Conservation (phyloP, 2,113 vertebrate genomes). For the Tragelaphus imberbis region DNA sequence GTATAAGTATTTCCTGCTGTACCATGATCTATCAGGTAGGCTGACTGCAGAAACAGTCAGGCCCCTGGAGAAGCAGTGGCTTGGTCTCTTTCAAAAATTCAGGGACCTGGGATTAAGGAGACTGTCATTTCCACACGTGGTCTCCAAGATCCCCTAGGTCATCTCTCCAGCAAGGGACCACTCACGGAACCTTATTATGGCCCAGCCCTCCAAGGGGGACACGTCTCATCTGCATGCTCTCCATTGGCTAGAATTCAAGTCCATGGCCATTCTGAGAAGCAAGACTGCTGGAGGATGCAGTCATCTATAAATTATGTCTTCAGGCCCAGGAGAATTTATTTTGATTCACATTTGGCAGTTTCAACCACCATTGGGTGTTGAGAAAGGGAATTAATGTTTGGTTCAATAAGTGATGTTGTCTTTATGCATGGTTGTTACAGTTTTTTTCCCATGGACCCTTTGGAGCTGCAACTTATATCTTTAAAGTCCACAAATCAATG, state of each 20-base stretch:
- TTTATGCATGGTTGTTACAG: not conserved
- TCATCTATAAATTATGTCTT: not conserved
- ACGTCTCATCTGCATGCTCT: not conserved
- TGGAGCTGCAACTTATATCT: not conserved
- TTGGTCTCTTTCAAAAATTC: not conserved
- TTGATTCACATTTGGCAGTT: not conserved
- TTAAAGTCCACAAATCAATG: not conserved
- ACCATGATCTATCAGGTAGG: fast-evolving
- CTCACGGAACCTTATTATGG: too few relatives aligned
- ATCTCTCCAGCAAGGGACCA: not conserved
- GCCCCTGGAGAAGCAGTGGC: not conserved
- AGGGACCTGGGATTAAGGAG: not conserved
- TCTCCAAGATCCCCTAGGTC: not conserved
- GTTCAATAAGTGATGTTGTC: not conserved
- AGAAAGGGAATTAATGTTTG: not conserved
- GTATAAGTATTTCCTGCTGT: not conserved
- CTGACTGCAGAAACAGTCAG: not conserved
- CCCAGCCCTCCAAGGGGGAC: not conserved
- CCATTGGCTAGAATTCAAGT: not conserved
- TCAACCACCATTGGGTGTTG: not conserved
- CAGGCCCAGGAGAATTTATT: not conserved
- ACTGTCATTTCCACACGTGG: not conserved
- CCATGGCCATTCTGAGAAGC: not conserved
- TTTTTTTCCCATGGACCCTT: not conserved
- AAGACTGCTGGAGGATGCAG: not conserved